Evolutionary conservation across 2,797 vertebrate species (phyloP), one percentile per base, ranked within the genome.

Genomic region (Bryconaethiops microstoma): DNA sequence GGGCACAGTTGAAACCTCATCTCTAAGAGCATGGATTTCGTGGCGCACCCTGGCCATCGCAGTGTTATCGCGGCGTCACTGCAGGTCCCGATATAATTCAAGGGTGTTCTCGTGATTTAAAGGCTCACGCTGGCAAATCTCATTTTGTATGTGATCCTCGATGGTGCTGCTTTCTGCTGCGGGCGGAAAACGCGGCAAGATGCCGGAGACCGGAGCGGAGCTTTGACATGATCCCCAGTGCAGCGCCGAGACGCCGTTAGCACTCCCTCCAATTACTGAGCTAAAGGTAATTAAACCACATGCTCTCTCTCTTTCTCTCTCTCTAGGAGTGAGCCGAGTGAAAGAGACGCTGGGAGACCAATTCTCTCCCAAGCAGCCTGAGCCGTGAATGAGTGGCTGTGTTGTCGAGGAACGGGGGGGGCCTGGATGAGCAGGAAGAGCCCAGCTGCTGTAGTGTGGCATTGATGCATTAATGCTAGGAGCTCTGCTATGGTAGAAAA

Each of bases 281-380:
- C 75, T 77, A 50, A 84, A 71, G 74, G 74, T 83, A 80, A 86
- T 86, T 86, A 86, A 82, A 76, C 25, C 65, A 64, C 64, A 55
- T 7, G 70, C 40, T 23, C 64, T n/a, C 63, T 65, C 63, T 23
- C 64, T n/a, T 29, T 65, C 63, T 17, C 74, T 74, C 73, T 70
- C 29, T 54, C 57, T 59, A 74, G 39, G 52, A 74, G 78, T 3
- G 12, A 60, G 59, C 29, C 9, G 79, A 50, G 40, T 50, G 64
- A 63, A 80, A 48, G 52, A 74, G 54, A 71, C 55, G 67, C 60
- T 25, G 55, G 40, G 77, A 71, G 74, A 78, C 50, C 14, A 42
- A 45, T 48, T 68, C 65, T 29, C 45, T 75, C 68, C 55, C 74
- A 64, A 79, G 75, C 67, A 7, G 73, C 50, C 69, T 29, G 76